Evolutionary conservation across 2,888 invertebrate genomes (phyloP).

Genomic region (Hybos culiciformis): DNA sequence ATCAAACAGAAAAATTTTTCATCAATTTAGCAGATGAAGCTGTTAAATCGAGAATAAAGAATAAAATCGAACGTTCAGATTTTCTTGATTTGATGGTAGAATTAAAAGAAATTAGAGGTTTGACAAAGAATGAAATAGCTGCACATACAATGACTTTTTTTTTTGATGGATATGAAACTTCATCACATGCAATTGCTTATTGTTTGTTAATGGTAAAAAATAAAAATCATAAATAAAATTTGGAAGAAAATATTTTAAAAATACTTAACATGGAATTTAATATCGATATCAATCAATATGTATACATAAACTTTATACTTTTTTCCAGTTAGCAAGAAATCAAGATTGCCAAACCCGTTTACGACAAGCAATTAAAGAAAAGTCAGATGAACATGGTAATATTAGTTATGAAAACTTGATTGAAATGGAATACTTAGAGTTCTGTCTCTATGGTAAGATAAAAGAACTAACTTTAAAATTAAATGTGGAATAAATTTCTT

Average conservation of each 20-base stretch:
- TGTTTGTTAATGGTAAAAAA: conserved; percentile 23
- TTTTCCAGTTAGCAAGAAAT: conserved; percentile 22
- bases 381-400: conserved; percentile 12
- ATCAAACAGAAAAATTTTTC: conserved; percentile 42
- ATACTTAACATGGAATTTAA: background rate
- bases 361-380: conserved; percentile 20
- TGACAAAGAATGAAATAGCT: conserved; percentile 19
- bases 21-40: conserved; percentile 21
- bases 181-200: conserved; percentile 23
- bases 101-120: conserved; percentile 22
- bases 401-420: conserved; percentile 21
- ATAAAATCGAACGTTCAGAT: conserved; percentile 23
- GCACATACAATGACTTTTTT: conserved; percentile 30
- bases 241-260: background rate
- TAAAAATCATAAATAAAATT: background rate
- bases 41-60: conserved; percentile 20
- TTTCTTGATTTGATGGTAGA: conserved; percentile 28
- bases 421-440: conserved; percentile 25
- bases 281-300: background rate
- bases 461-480: background rate
- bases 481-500: background rate
- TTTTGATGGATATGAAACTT: conserved; percentile 31
- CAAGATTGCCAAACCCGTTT: conserved; percentile 21
- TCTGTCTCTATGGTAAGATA: conserved; percentile 26
- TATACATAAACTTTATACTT: background rate